Percentiles rank a stretch among this genome's conserved stretches.
Evolutionary conservation across 2,888 invertebrate genomes (phyloP).

Genomic region (Machimus rusticus): DNA sequence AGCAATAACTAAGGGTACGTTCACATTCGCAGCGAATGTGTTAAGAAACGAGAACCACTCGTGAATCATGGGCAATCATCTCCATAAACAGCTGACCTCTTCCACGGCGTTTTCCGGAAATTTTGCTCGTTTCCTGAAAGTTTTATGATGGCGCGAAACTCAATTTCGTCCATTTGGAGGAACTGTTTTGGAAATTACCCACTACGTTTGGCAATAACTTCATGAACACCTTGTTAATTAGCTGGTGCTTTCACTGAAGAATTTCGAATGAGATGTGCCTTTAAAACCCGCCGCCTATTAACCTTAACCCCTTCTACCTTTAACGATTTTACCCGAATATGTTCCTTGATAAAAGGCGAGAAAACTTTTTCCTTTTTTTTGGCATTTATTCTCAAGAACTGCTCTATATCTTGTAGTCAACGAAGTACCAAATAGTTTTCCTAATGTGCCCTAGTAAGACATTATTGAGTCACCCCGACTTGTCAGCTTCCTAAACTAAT

Average conservation of each 20-base stretch:
- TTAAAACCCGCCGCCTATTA: not conserved
- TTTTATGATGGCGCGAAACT: not conserved
- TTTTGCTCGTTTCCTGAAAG: not conserved
- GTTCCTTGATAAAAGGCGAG: not conserved
- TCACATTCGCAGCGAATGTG: not conserved
- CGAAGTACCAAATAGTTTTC: not conserved
- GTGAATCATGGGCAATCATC: not conserved
- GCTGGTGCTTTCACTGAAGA: not conserved
- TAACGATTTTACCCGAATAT: not conserved
- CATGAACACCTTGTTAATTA: not conserved
- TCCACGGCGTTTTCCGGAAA: not conserved
- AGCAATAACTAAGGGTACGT: not conserved
- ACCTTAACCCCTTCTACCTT: not conserved
- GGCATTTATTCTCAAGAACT: not conserved
- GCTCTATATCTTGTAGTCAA: not conserved
- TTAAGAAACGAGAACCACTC: not conserved
- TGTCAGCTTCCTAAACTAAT: not conserved
- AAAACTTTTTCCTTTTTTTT: not conserved
- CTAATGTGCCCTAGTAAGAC: not conserved
- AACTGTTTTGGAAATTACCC: not conserved
- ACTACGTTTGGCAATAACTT: not conserved
- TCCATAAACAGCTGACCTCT: not conserved
- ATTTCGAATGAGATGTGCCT: not conserved
- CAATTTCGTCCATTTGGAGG: not conserved
- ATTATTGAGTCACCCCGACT: not conserved